phyloP scores from a whole-genome alignment of 2,113 vertebrate species.

The Xiphias gladius region DNA sequence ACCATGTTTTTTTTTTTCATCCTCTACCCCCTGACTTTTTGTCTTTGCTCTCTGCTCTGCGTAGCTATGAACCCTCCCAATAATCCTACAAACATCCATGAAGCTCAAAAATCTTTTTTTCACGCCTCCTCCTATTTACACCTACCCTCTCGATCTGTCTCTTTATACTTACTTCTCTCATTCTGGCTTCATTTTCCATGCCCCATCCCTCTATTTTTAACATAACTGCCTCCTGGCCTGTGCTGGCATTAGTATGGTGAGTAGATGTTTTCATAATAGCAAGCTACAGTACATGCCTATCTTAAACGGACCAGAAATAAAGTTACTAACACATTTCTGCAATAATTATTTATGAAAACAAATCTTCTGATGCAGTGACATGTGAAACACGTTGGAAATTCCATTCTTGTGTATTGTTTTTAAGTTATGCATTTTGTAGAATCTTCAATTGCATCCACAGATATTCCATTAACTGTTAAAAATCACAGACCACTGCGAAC shows the following conservation, averaged over 20 bases:
- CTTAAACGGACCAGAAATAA: slow-evolving; percentile 21
- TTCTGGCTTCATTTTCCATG: slow-evolving; percentile 19
- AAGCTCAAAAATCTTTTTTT: slow-evolving; percentile 39
- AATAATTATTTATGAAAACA: slow-evolving; percentile 5
- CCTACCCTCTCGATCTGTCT: slow-evolving; percentile 48
- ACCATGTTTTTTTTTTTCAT: not conserved
- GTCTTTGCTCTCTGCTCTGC: slow-evolving; percentile 34
- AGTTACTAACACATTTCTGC: slow-evolving; percentile 24
- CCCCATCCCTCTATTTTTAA: slow-evolving; percentile 46
- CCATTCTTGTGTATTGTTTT: not conserved
- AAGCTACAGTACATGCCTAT: not conserved
- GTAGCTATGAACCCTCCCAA: slow-evolving; percentile 32
- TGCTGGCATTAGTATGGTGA: slow-evolving; percentile 9
- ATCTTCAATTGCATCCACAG: not conserved
- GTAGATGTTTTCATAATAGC: slow-evolving; percentile 16
- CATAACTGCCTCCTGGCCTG: slow-evolving; percentile 10
- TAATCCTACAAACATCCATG: slow-evolving; percentile 43
- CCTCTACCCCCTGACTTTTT: slow-evolving; percentile 40
- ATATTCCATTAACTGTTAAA: not conserved
- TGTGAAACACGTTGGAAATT: slow-evolving; percentile 2
- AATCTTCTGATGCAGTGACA: slow-evolving; percentile 6
- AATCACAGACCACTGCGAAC: not conserved
- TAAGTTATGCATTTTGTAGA: not conserved
- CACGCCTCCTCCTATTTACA: slow-evolving; percentile 48
- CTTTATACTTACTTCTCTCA: slow-evolving; percentile 39